Evolutionary conservation across 2,113 vertebrate genomes (phyloP), one percentile per base, ranked within the genome.

Genomic region (Elanoides forficatus): DNA sequence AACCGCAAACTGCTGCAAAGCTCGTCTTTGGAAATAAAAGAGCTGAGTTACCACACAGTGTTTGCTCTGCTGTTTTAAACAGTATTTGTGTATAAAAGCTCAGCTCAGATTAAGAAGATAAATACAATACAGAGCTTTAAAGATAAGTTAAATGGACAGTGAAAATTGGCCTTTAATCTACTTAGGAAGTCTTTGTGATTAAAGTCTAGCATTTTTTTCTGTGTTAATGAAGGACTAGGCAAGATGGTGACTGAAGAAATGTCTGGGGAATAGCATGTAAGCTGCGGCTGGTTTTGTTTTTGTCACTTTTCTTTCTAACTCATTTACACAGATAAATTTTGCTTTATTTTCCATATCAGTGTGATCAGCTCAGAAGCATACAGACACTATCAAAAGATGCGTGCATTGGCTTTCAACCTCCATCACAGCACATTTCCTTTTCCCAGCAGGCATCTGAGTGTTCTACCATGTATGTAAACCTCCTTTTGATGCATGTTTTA

Each of bases 121-220:
- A 86, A 91, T 34, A 79, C 63, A 87, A 93, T 67, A 73, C 47
- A 83, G 53, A 79, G 62, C 48, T 92, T 96, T 79, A 92, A 74
- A 84, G 82, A 42, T 70, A 92, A 90, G 89, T 73, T 93, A 95
- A 95, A 87, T 66, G 42, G 74, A 73, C 94, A 95, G 60, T 50
- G 76, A 91, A 95, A 89, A 93, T 58, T 85, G 45, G 50, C 62
- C 70, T 91, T 96, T 89, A 95, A 91, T 91, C 83, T 89, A 4
- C 91, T 95, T 90, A 85, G 58, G 66, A 93, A 94, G 62, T 29
- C 66, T 95, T 93, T 58, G 74, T 82, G 86, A 93, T 85, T 95
- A 79, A 86, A 84, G 45, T 52, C 43, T 42, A 79, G 38, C 14
- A 58, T 52, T 89, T 73, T 84, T 83, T 92, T 59, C 83, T 53